Evolutionary conservation across 2,888 invertebrate genomes (phyloP).

Genomic region (Liodrosophila aerea): DNA sequence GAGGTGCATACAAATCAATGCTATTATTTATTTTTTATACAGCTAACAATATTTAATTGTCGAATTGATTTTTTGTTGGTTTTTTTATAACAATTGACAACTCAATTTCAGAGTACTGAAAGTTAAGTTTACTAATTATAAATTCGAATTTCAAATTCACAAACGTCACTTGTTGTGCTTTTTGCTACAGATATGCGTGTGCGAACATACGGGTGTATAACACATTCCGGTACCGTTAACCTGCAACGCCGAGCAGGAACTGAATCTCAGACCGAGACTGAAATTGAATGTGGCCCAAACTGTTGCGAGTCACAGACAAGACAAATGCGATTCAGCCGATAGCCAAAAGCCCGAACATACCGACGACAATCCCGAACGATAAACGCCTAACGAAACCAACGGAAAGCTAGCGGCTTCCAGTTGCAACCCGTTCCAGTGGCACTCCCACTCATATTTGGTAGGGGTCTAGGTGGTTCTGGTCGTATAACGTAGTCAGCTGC

Average conservation of each 20-base stretch:
- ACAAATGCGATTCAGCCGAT: constrained; percentile 17
- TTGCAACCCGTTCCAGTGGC: constrained; percentile 60
- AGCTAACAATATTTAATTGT: too few species aligned
- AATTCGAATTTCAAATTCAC: constrained; percentile 2
- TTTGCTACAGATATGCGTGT: constrained; percentile 43
- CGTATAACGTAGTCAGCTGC: constrained; percentile 51
- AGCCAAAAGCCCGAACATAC: constrained; percentile 7
- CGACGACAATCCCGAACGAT: constrained; percentile 9
- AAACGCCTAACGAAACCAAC: constrained; percentile 17
- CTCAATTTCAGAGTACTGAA: too few species aligned
- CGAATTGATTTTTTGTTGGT: too few species aligned
- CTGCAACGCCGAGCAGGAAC: constrained; percentile 73
- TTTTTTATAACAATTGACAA: too few species aligned
- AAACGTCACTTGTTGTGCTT: constrained; percentile 50
- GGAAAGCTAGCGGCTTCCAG: constrained; percentile 53
- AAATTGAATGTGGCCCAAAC: constrained; percentile 56
- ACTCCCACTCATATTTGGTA: too few species aligned
- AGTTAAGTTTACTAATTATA: too few species aligned
- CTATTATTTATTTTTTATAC: neutral
- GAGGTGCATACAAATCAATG: constrained; percentile 7
- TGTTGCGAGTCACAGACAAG: constrained; percentile 56
- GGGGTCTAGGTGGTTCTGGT: constrained; percentile 18
- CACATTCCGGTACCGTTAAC: constrained; percentile 55
- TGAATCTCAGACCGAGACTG: constrained; percentile 51
- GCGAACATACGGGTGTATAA: constrained; percentile 9